These are phyloP conservation scores for Abscondita cerata DNA, from an alignment of 2,888 invertebrate species.

Conservation along the genomic window DNA sequence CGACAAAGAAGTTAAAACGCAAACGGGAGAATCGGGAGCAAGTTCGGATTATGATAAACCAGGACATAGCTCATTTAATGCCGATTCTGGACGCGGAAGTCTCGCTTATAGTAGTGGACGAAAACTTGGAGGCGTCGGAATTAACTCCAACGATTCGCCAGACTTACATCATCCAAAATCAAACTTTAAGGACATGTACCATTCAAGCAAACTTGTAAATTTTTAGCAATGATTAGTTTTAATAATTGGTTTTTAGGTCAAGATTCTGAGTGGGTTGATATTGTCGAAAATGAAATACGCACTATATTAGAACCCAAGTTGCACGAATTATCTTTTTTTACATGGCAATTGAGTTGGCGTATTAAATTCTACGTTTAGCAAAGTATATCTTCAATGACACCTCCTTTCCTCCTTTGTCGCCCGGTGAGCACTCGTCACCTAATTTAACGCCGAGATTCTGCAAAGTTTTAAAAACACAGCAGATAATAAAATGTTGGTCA, in stretches of 20 bases:
- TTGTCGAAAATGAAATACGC: slow-evolving; percentile 80
- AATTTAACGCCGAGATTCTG: slow-evolving; percentile 58
- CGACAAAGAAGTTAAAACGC: slow-evolving; percentile 60
- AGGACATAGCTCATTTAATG: slow-evolving; percentile 75
- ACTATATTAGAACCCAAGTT: slow-evolving; percentile 79
- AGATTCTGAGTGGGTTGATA: slow-evolving; percentile 82
- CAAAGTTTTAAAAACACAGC: slow-evolving; percentile 57
- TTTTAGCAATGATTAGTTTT: neutral
- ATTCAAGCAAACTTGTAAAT: slow-evolving; percentile 29
- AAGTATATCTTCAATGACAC: slow-evolving; percentile 77
- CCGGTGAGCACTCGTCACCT: slow-evolving; percentile 64
- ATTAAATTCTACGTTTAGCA: slow-evolving; percentile 71
- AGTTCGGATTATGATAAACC: slow-evolving; percentile 80
- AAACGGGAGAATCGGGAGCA: slow-evolving; percentile 65
- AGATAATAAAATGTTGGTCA: slow-evolving; percentile 42
- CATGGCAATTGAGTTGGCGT: slow-evolving; percentile 62
- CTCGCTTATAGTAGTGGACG: slow-evolving; percentile 80
- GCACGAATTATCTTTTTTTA: slow-evolving; percentile 67
- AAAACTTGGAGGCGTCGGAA: slow-evolving; percentile 62
- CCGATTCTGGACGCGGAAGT: slow-evolving; percentile 82
- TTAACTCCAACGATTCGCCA: slow-evolving; percentile 65
- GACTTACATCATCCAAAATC: slow-evolving; percentile 59
- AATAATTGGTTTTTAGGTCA: slow-evolving; percentile 56
- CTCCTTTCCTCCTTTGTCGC: slow-evolving; percentile 78
- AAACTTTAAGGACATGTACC: slow-evolving; percentile 47